Evolutionary conservation across 2,888 invertebrate species (phyloP).

Genomic region (Torymus aiolomorphi): DNA sequence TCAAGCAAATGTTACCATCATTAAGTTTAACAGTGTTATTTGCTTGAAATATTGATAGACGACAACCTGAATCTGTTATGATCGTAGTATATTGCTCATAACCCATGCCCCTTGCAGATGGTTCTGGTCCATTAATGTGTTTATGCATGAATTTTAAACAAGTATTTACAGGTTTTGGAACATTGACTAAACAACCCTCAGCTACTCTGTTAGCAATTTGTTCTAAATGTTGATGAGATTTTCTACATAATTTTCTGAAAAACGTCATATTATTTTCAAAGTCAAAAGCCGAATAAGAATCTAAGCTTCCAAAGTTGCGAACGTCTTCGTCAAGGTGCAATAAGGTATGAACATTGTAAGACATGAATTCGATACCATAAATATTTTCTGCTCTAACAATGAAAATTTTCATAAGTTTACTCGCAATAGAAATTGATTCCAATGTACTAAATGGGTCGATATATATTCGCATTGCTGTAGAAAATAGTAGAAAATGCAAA

Average conservation of each 20-base stretch:
- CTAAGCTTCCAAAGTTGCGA: slow-evolving; percentile 22
- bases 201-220: slow-evolving; percentile 25
- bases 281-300: slow-evolving; percentile 45
- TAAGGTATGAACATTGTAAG: background rate
- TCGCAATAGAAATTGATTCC: too few relatives aligned
- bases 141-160: too few relatives aligned
- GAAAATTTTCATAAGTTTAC: background rate
- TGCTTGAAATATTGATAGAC: too few relatives aligned
- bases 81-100: too few relatives aligned
- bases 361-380: background rate
- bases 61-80: too few relatives aligned
- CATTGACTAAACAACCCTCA: too few relatives aligned
- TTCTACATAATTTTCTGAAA: slow-evolving; percentile 30
- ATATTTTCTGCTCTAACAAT: background rate
- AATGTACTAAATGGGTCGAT: too few relatives aligned
- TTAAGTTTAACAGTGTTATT: too few relatives aligned
- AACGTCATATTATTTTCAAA: slow-evolving; percentile 50
- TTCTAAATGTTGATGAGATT: slow-evolving; percentile 26
- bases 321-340: background rate
- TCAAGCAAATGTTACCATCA: too few relatives aligned
- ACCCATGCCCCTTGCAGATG: too few relatives aligned
- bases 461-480: background rate
- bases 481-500: background rate
- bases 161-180: too few relatives aligned
- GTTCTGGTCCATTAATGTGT: too few relatives aligned